These are phyloP conservation scores for Brienomyrus brachyistius DNA, from an alignment of 2,113 vertebrate species.

Conservation along the genomic window DNA sequence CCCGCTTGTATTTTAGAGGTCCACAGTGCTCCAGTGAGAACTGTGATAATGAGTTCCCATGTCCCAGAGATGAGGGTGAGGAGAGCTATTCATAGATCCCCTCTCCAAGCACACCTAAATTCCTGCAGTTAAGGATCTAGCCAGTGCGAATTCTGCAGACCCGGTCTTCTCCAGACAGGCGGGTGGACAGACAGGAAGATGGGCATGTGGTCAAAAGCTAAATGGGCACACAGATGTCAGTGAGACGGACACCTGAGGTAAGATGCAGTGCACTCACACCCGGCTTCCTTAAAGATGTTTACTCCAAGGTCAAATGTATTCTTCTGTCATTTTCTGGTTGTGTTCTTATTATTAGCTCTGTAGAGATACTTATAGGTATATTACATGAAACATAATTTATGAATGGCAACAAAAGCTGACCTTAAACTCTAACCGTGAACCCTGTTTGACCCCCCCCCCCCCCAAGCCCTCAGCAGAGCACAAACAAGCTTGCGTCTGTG, in stretches of 20 bases:
- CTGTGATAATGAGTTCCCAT: slow-evolving; percentile 54
- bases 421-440: background rate
- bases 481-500: background rate
- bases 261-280: background rate
- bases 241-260: background rate
- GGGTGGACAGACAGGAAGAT: background rate
- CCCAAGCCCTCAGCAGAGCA: background rate
- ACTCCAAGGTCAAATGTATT: background rate
- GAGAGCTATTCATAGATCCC: slow-evolving; percentile 30
- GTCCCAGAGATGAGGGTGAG: slow-evolving; percentile 36
- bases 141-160: background rate
- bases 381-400: background rate
- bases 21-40: slow-evolving; percentile 38
- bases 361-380: background rate
- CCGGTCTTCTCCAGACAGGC: background rate
- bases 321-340: background rate
- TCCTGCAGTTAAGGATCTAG: slow-evolving; percentile 3
- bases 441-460: background rate
- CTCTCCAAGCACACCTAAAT: slow-evolving; percentile 14
- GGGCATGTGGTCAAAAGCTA: background rate
- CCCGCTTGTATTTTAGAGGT: slow-evolving; percentile 31
- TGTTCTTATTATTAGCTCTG: background rate
- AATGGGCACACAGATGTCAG: background rate
- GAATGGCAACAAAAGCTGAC: slow-evolving; percentile 9
- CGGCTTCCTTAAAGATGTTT: background rate